Evolutionary conservation across 92 coral and sea anemone genomes (phyloP).

Genomic region (Phenganax stokvisi): DNA sequence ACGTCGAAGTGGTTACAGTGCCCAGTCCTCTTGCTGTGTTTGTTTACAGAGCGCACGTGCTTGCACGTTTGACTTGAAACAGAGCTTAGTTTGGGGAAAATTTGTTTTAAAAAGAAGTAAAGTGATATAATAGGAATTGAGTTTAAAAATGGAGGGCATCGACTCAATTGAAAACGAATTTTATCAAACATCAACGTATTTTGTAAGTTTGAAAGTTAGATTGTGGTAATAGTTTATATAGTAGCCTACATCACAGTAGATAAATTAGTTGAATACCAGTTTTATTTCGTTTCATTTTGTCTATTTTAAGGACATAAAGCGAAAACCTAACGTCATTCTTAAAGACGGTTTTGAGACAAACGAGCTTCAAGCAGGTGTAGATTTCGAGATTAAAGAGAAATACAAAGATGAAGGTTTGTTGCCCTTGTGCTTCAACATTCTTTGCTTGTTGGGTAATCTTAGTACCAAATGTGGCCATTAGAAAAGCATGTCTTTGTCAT

Average conservation of each 20-base stretch:
- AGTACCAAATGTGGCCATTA: no score
- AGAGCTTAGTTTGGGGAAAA: not conserved
- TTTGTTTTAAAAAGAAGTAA: not conserved
- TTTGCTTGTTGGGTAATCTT: no score
- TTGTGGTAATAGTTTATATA: not conserved
- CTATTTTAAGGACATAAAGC: not conserved
- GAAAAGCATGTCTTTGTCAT: no score
- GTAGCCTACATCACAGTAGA: not conserved
- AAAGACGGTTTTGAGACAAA: slow-evolving; percentile 66
- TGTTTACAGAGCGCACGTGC: slow-evolving; percentile 6
- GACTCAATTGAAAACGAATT: slow-evolving; percentile 25
- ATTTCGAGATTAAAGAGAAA: slow-evolving; percentile 26
- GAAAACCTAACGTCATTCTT: slow-evolving; percentile 56
- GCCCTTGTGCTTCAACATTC: not conserved
- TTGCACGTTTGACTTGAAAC: not conserved
- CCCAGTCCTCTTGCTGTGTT: not conserved
- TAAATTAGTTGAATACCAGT: not conserved
- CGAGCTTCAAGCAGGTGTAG: slow-evolving; percentile 60
- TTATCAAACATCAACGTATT: not conserved
- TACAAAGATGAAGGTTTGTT: slow-evolving; percentile 19
- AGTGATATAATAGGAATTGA: not conserved
- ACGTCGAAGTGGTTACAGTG: not conserved
- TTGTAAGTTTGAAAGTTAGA: not conserved
- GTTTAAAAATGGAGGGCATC: slow-evolving; percentile 5
- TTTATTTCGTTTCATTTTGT: not conserved